Evolutionary conservation across 2,113 vertebrate species (phyloP).

Genomic region (Arizona elegans): DNA sequence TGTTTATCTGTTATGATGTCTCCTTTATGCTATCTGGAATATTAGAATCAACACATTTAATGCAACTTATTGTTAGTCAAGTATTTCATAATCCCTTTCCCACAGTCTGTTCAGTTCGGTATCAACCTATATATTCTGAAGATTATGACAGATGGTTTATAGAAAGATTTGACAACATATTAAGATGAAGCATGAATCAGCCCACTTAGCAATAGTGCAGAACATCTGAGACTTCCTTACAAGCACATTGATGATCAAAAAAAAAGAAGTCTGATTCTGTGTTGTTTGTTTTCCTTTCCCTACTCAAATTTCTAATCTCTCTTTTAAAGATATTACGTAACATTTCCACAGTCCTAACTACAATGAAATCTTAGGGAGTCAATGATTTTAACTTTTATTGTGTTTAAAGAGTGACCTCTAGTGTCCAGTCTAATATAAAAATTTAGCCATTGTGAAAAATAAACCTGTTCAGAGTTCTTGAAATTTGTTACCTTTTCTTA

Average conservation of each 20-base stretch:
- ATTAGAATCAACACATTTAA: not conserved
- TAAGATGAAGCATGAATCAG: not conserved
- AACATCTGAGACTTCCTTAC: not conserved
- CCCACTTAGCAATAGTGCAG: not conserved
- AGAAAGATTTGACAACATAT: not conserved
- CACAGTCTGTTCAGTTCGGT: not conserved
- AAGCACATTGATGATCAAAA: not conserved
- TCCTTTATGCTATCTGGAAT: not conserved
- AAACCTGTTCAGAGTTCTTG: fast-evolving
- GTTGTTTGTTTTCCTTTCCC: not conserved
- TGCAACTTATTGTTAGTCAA: not conserved
- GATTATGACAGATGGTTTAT: not conserved
- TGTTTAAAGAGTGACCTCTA: constrained; percentile 53
- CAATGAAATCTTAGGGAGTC: not conserved
- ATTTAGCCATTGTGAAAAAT: not conserved
- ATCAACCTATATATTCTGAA: not conserved
- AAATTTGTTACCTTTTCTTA: not conserved
- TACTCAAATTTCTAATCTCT: not conserved
- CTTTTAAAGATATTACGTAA: fast-evolving
- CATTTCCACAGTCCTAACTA: not conserved
- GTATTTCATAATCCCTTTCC: not conserved
- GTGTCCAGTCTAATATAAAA: not conserved
- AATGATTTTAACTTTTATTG: fast-evolving
- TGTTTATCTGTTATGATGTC: not conserved
- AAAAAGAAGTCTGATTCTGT: not conserved